Base-by-base conservation (phyloP, 1,140 invertebrate species). In the Drepana arcuata region DNA sequence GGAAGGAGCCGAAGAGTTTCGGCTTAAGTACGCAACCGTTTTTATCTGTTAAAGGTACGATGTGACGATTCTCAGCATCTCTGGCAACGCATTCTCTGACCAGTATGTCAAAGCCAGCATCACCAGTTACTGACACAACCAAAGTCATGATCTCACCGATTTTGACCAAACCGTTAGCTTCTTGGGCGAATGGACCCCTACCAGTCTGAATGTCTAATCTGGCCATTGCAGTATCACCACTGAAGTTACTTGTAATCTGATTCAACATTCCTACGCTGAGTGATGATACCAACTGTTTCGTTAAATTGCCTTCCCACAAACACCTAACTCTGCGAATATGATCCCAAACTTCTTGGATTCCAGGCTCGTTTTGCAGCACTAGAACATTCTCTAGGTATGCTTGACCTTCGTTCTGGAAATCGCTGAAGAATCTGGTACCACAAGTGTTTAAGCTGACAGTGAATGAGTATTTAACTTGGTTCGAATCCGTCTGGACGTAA, bases 61-160 rank as follows among this genome's bases (percentile, higher is more conserved):
- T 71, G 48, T 92, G 90, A 13, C 86, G 84, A 1, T 85, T 87
- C 0, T 84, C 75, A 2, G 87, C 84, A 52, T 95, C 92, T 18
- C 88, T 86, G 2, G 93, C 93, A 14, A 90, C 75, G 55, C 93
- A 95, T 49, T 93, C 90, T 57, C 90, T 87, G 0, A 92, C 90
- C 56, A 92, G 87, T 15, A 95, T 86, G 78, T 94, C 92, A 60
- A 94, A 94, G 2, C 87, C 91, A 29, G 91, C 86, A 72, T 92
- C 91, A 1, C 92, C 93, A 41, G 91, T 91, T 1, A 95, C 91
- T 1, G 91, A 89, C 1, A 95, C 89, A 10, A 94, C 93, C 10
- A 95, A 73, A 1, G 93, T 94, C 88, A 95, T 91, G 0, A 86
- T 86, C 65, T 94, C 92, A 29, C 93, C 93, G 40, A 95, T 94